Base-by-base conservation (phyloP, 2,888 invertebrate species). In the Melolontha melolontha region DNA sequence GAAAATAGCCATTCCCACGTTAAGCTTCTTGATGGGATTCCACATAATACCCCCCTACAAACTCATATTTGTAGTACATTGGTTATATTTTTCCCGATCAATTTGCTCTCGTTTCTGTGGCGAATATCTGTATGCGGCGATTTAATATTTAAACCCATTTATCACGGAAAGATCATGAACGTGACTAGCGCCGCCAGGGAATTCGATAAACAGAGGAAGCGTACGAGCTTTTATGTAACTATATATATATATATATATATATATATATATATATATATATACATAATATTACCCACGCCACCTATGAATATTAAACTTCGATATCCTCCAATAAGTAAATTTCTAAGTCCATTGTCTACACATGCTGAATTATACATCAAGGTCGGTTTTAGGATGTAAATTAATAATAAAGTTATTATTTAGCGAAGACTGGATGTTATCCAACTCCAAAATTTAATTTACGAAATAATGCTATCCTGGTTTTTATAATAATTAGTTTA, bases 311-410 rank as follows among this genome's bases (percentile, higher is more conserved):
- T 55, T 55, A 41, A 22, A 40, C 55, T 41, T 55, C 40, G 17
- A 55, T 41, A 22, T 55, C 12, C 42, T n/a, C 12, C 1, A 17
- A 22, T 57, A 51, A 51, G 29, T 27, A 57, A 5, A 34, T 34
- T 34, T 34, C 8, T 6, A 34, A 34, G 42, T 57, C n/a, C 42
- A 57, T 42, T 27, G n/a, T 27, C 42, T 57, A 59, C 59, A 34
- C 47, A 1, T 44, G 8, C 34, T 59, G 59, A 59, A 59, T 59
- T 59, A 59, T 44, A 59, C 47, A 59, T 59, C 44, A 34, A 29
- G 29, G 6, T 29, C 34, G 44, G 16, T 47, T 49, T 34, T 44
- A 14, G 11, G 6, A 16, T 11, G 59, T 44, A 59, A 59, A 29
- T 47, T 44, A 47, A 57, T 57, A 42, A 55, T 55, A 22, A 55